Evolutionary conservation across 2,888 invertebrate genomes (phyloP).

Genomic region (Melangyna quadrimaculata): DNA sequence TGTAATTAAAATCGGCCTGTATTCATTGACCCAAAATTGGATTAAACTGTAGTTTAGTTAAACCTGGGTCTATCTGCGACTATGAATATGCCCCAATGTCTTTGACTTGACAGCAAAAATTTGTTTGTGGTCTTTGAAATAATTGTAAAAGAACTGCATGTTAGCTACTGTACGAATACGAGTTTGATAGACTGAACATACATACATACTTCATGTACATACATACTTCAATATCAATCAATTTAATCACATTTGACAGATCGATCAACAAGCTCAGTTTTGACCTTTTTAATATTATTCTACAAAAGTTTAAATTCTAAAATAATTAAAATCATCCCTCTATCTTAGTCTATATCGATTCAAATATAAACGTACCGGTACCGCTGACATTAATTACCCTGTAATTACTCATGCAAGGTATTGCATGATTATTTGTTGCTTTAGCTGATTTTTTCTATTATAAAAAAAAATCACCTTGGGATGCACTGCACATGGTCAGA

Average conservation of each 20-base stretch:
- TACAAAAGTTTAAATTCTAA: slow-evolving; percentile 3
- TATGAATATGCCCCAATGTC: no score
- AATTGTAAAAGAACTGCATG: no score
- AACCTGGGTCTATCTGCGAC: no score
- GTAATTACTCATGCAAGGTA: slow-evolving; percentile 33
- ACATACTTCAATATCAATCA: not conserved
- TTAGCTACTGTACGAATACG: no score
- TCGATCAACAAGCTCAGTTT: not conserved
- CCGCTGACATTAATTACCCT: slow-evolving; percentile 44
- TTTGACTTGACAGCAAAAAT: no score
- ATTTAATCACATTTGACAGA: not conserved
- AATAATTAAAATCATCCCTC: slow-evolving; percentile 27
- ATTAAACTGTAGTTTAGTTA: no score
- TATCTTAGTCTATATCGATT: not conserved
- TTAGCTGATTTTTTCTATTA: not conserved
- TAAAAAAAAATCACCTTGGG: slow-evolving; percentile 35
- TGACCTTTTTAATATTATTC: slow-evolving; percentile 9
- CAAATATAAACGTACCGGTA: not conserved
- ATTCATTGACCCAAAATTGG: no score
- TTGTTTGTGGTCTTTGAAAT: no score
- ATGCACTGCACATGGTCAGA: not conserved
- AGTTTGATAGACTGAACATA: no score
- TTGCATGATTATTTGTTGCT: slow-evolving; percentile 21
- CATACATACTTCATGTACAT: no score
- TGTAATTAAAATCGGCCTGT: no score